phyloP scores from a whole-genome alignment of 2,797 vertebrate genomes.

The Sternotherus odoratus region DNA sequence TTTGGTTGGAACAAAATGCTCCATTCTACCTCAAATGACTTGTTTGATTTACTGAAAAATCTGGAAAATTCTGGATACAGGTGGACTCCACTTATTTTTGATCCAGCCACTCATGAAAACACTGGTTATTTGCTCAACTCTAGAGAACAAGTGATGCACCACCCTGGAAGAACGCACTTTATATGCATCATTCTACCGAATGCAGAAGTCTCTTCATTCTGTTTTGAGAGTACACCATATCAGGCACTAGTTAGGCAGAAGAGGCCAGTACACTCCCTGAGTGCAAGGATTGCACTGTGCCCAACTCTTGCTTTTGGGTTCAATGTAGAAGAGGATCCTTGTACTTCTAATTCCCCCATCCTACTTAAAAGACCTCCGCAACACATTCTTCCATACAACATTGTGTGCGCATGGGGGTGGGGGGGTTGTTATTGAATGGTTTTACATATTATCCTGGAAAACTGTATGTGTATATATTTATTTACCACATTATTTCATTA shows the following conservation, averaged over 20 bases:
- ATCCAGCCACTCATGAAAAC: too few relatives aligned
- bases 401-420: not conserved
- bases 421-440: not conserved
- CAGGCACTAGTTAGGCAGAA: not conserved
- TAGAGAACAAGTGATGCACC: too few relatives aligned
- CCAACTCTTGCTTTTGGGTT: not conserved
- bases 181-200: too few relatives aligned
- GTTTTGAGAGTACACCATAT: not conserved
- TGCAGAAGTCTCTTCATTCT: not conserved
- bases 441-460: not conserved
- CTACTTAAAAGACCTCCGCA: not conserved
- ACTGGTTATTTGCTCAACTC: too few relatives aligned
- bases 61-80: too few relatives aligned
- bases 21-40: too few relatives aligned
- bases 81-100: too few relatives aligned
- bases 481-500: not conserved
- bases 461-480: not conserved
- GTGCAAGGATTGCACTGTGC: not conserved
- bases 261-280: not conserved
- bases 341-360: not conserved
- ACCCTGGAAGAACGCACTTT: too few relatives aligned
- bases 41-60: too few relatives aligned
- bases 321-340: not conserved
- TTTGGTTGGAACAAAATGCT: too few relatives aligned
- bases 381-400: not conserved